Conservation (phyloP, 2,888 invertebrate species). For the Ischnus inquisitorius region DNA sequence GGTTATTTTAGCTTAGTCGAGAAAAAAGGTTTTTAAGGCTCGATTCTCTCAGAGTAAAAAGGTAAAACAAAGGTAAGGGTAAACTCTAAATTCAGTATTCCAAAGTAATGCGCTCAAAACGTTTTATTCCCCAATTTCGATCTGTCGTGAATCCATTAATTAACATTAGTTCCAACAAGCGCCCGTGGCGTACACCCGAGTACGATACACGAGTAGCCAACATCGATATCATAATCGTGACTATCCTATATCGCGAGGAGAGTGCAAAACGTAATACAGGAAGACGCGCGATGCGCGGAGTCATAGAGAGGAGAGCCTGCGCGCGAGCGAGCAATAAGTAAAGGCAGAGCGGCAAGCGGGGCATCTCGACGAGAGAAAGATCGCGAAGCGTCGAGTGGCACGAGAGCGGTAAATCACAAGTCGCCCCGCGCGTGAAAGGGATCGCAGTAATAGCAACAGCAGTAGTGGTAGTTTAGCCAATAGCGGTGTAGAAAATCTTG, state of each 20-base stretch:
- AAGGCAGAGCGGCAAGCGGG: neutral
- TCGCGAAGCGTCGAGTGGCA: slow-evolving; percentile 51
- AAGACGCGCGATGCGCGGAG: slow-evolving; percentile 49
- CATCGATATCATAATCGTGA: slow-evolving; percentile 66
- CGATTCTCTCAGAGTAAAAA: too few relatives aligned
- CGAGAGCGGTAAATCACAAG: slow-evolving; percentile 64
- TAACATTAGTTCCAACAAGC: neutral
- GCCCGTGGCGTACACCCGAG: neutral
- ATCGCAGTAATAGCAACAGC: slow-evolving; percentile 22
- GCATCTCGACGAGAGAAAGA: slow-evolving; percentile 52
- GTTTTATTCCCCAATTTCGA: neutral
- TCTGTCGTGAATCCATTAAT: neutral
- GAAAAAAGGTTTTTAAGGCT: too few relatives aligned
- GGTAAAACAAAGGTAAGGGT: too few relatives aligned
- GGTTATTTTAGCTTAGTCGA: too few relatives aligned
- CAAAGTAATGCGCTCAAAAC: too few relatives aligned
- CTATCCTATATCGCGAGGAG: slow-evolving; percentile 61
- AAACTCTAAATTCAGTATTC: too few relatives aligned
- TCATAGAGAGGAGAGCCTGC: slow-evolving; percentile 12
- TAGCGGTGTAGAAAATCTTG: slow-evolving; percentile 32
- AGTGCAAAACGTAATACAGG: slow-evolving; percentile 70
- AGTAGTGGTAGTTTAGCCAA: slow-evolving; percentile 2
- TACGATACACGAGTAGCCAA: neutral
- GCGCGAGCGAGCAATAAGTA: slow-evolving; percentile 17
- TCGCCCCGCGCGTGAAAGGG: slow-evolving; percentile 62